phyloP scores from a whole-genome alignment of 2,797 vertebrate genomes.

The Remorina albescens region DNA sequence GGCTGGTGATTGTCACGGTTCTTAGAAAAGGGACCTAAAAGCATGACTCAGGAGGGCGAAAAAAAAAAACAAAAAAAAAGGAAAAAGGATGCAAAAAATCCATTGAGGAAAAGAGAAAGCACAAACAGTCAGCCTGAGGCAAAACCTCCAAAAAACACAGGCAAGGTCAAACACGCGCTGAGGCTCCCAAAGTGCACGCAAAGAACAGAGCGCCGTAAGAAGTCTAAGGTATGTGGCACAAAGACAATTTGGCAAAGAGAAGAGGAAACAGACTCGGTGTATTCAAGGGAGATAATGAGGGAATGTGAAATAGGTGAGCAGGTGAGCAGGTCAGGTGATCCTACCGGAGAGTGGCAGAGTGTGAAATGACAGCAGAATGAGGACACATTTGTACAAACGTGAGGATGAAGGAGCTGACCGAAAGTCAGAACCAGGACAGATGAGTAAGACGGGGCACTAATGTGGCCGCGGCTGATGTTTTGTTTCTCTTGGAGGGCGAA shows the following conservation, averaged over 20 bases:
- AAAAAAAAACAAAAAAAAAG: neutral
- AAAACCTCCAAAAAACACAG: neutral
- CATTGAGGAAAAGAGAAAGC: neutral
- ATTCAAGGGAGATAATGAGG: neutral
- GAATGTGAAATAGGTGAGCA: neutral
- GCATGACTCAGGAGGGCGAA: neutral
- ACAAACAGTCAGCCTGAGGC: neutral
- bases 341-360: too few relatives aligned
- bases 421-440: neutral
- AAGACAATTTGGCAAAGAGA: neutral
- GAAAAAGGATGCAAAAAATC: neutral
- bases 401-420: neutral
- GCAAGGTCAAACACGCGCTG: neutral
- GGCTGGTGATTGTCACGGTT: neutral
- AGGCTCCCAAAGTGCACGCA: neutral
- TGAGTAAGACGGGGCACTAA: neutral
- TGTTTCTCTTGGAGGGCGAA: slow-evolving; percentile 24
- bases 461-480: slow-evolving; percentile 4
- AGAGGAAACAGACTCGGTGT: neutral
- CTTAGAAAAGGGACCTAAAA: neutral
- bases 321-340: neutral
- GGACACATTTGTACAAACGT: neutral
- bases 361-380: too few relatives aligned
- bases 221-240: neutral
- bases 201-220: neutral